Evolutionary conservation across 1,140 invertebrate species (phyloP), one percentile per base, ranked within the genome.

Genomic region (Pteromalus puparum): DNA sequence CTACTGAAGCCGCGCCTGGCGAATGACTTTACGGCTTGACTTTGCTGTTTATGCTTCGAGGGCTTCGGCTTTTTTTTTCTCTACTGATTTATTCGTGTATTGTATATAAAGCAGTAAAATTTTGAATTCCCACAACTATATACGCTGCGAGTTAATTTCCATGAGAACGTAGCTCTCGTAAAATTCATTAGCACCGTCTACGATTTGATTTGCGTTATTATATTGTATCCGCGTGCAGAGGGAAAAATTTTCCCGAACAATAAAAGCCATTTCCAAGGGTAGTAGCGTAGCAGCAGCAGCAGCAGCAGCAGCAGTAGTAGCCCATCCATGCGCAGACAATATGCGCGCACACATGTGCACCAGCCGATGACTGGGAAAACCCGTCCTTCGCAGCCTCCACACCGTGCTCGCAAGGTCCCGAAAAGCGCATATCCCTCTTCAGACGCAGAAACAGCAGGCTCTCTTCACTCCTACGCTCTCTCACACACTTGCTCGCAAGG

Each of bases 401-500:
- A 61, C 9, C 26, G 28, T 28, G n/a, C 12, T 34, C 30, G 67
- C 10, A 24, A 70, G 68, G 15, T 12, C 18, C 68, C 21, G 68
- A 70, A 30, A 28, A 70, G 68, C 68, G 68, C 24, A 30, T 70
- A 24, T 34, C 72, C 34, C 72, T 38, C 21, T 38, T 18, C 30
- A 73, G 72, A 61, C 18, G 53, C 53, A 61, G 53, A 61, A 61
- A 61, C 53, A 61, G 72, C 72, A 73, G 68, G 68, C 68, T 6
- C 26, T 72, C 30, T 18, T 15, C 72, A 10, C 38, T n/a, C 74
- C n/a, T 53, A 48, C 74, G n/a, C 38, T 30, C 76, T 26, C 26
- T 21, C 61, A 21, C 21, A 38, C 82, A 74, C 82, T 84, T 74
- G 82, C 67, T n/a, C 15, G 28, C 80, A 84, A 87, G 86, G 87